A percentile compares a stretch with the other conserved stretches of the same genome.
phyloP scores from a whole-genome alignment of 2,888 invertebrate species.

The Leucozona laternaria region DNA sequence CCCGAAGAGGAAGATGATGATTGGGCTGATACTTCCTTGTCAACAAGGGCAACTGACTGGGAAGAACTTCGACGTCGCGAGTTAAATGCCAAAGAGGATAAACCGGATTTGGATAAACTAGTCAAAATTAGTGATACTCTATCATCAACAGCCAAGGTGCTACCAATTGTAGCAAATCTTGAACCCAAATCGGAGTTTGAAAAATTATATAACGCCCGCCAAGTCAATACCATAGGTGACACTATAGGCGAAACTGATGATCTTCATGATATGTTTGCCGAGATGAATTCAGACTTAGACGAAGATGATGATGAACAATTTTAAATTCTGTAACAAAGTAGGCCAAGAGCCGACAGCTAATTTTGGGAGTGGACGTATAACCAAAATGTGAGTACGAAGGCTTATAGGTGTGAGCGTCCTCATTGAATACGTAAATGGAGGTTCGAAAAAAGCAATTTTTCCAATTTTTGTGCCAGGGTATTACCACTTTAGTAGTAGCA shows the following conservation, averaged over 20 bases:
- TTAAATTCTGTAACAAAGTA: not conserved
- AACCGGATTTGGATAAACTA: slow-evolving; percentile 61
- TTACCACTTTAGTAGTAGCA: too few species aligned
- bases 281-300: slow-evolving; percentile 78
- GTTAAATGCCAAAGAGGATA: slow-evolving; percentile 61
- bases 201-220: slow-evolving; percentile 25
- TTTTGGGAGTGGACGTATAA: too few species aligned
- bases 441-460: too few species aligned
- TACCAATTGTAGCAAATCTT: slow-evolving; percentile 37
- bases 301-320: slow-evolving; percentile 73
- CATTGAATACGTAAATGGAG: too few species aligned
- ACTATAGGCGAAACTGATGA: slow-evolving; percentile 67
- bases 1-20: slow-evolving; percentile 75
- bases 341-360: too few species aligned
- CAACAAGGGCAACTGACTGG: slow-evolving; percentile 49
- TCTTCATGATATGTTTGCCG: slow-evolving; percentile 77
- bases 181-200: slow-evolving; percentile 60
- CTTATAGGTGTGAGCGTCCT: too few species aligned
- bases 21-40: slow-evolving; percentile 6
- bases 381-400: too few species aligned
- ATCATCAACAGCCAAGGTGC: not conserved
- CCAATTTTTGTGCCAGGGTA: too few species aligned
- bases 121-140: not conserved
- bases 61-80: slow-evolving; percentile 61
- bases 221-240: slow-evolving; percentile 28